These are phyloP conservation scores for Lasioglossum pauxillum DNA, from an alignment of 2,888 invertebrate genomes.

Conservation along the genomic window DNA sequence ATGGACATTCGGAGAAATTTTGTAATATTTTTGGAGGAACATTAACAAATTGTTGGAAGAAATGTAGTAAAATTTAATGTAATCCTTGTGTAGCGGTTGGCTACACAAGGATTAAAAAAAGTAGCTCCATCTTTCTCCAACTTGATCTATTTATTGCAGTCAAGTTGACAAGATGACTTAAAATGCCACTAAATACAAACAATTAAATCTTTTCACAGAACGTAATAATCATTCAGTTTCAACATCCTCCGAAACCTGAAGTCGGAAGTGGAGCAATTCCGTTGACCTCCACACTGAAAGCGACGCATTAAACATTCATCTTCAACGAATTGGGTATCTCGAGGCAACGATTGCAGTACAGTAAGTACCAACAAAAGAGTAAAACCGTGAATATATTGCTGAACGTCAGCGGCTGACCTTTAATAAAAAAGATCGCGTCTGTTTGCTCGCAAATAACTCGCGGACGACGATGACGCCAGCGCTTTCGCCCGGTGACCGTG, in stretches of 20 bases:
- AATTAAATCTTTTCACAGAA: not conserved
- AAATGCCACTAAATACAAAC: not conserved
- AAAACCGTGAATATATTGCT: not conserved
- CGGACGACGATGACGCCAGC: constrained; percentile 19
- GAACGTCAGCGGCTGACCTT: constrained; percentile 20
- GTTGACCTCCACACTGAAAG: no score
- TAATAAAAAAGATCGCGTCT: constrained; percentile 23
- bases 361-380: not conserved
- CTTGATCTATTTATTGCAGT: no score
- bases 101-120: no score
- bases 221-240: not conserved
- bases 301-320: not conserved
- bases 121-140: no score
- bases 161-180: not conserved
- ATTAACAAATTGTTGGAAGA: no score
- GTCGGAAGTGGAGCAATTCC: not conserved
- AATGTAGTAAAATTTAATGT: no score
- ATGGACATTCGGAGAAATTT: no score
- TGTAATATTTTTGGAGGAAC: no score
- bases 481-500: not conserved
- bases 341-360: not conserved
- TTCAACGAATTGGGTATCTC: not conserved
- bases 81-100: no score
- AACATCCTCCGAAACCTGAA: not conserved
- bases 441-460: constrained; percentile 42